Evolutionary conservation across 1,140 invertebrate species (phyloP), one percentile per base, ranked within the genome.

Genomic region (Zaprionus nigranus): DNA sequence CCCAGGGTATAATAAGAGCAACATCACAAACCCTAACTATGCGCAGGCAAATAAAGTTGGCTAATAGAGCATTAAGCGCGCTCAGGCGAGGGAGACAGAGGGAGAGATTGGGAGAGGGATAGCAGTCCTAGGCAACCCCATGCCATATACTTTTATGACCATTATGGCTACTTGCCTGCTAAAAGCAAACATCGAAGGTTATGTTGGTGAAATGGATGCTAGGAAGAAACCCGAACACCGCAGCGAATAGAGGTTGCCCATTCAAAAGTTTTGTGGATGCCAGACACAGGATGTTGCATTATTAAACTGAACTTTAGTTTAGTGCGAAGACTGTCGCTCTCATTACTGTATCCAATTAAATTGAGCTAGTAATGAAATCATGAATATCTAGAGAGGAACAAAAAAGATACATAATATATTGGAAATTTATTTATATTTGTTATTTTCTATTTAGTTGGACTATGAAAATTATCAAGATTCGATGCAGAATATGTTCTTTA

Each of bases 1-100:
- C 51, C 11, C 22, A 9, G 53, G 51, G 30, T 12, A 61, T 46
- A 80, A 69, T 43, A 61, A 59, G 53, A 58, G 34, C 26, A 36
- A 28, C 22, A 60, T 0, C 46, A 68, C 36, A 30, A 59, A 34
- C 17, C 28, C 49, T 3, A 64, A 49, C 53, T 67, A 58, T 40
- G 57, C 36, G 30, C 20, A 22, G n/a, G 28, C 22, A 62, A 79
- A 63, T 69, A 83, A 75, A 79, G 72, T 78, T 82, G 59, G 77
- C 71, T 87, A 87, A 75, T 76, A 72, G 77, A 76, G 56, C 60
- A 79, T 82, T 81, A 78, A 81, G 72, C 56, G 24, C 46, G 28
- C 13, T 40, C 54, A n/a, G 7, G 5, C 6, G 22, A 15, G 24
- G 5, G 59, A 5, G 20, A 28, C 22, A 20, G 5, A 11, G 12